These are phyloP conservation scores for Drosophila nigromelanica DNA, from an alignment of 1,140 invertebrate genomes.

Conservation along the genomic window DNA sequence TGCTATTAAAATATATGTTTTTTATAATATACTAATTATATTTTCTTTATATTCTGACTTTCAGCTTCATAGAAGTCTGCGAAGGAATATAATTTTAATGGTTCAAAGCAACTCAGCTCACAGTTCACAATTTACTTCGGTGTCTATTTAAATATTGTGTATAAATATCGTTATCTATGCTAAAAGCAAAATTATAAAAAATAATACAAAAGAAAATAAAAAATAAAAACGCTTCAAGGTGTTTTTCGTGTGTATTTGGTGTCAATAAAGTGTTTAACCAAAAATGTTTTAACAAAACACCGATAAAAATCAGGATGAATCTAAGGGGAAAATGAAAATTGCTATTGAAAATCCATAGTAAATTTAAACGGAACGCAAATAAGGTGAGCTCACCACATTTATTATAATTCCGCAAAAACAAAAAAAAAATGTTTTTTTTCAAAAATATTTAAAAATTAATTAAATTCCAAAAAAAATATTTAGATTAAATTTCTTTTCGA, in stretches of 20 bases:
- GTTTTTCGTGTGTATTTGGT: not conserved
- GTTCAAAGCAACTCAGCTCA: slow-evolving; percentile 10
- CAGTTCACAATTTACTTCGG: slow-evolving; percentile 21
- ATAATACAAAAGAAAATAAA: not conserved
- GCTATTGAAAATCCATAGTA: slow-evolving; percentile 15
- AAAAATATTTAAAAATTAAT: too few species aligned
- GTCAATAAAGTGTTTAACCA: slow-evolving; percentile 2
- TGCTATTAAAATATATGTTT: slow-evolving; percentile 20
- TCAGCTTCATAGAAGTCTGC: slow-evolving; percentile 23
- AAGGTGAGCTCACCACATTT: slow-evolving; percentile 42
- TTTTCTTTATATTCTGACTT: slow-evolving; percentile 29
- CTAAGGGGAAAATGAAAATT: slow-evolving; percentile 37
- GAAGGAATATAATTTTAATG: slow-evolving; percentile 15
- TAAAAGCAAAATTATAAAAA: slow-evolving; percentile 8
- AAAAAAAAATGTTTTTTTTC: too few species aligned
- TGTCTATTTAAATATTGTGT: slow-evolving; percentile 50
- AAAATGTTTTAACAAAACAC: not conserved
- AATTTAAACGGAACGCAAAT: slow-evolving; percentile 23
- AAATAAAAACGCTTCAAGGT: not conserved
- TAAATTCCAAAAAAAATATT: too few species aligned
- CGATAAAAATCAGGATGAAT: slow-evolving; percentile 15
- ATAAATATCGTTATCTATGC: slow-evolving; percentile 22
- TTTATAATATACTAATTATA: slow-evolving; percentile 1
- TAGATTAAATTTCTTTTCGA: too few species aligned
- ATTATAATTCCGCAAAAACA: too few species aligned